These are phyloP conservation scores for Drosophila quadrilineata DNA, from an alignment of 1,140 invertebrate species.

Conservation along the genomic window DNA sequence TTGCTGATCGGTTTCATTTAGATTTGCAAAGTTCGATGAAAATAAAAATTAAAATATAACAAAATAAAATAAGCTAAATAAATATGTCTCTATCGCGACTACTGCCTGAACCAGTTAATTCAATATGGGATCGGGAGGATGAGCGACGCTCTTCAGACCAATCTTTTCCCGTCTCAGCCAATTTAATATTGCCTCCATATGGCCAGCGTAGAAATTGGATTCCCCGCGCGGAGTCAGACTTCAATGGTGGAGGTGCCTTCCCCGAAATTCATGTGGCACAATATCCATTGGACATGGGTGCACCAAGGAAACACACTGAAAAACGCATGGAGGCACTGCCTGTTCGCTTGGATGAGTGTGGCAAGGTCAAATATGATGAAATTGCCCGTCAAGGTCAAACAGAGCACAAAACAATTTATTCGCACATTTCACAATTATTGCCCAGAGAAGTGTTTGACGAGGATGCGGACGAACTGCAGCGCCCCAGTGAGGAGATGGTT, in stretches of 20 bases:
- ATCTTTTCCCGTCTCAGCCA: slow-evolving; percentile 88
- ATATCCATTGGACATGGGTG: slow-evolving; percentile 93
- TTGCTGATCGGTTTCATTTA: no score
- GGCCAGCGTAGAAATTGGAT: slow-evolving; percentile 97
- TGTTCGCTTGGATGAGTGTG: slow-evolving; percentile 95
- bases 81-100: slow-evolving; percentile 84
- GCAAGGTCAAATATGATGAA: slow-evolving; percentile 98
- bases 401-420: slow-evolving; percentile 99
- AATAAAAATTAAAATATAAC: no score
- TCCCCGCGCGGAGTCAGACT: slow-evolving; percentile 92
- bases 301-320: slow-evolving; percentile 85
- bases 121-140: slow-evolving; percentile 94
- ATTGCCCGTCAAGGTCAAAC: slow-evolving; percentile 96
- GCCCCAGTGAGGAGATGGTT: slow-evolving; percentile 92
- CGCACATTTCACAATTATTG: slow-evolving; percentile 95
- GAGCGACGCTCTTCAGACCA: slow-evolving; percentile 86
- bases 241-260: slow-evolving; percentile 98
- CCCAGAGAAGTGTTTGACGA: slow-evolving; percentile 96
- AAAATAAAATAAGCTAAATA: no score
- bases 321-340: slow-evolving; percentile 94
- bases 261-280: slow-evolving; percentile 99
- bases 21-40: no score
- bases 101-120: slow-evolving; percentile 91
- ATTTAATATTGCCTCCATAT: slow-evolving; percentile 96
- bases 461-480: slow-evolving; percentile 93